These are phyloP conservation scores for Zele albiditarsus DNA, from an alignment of 2,888 invertebrate species.

Conservation along the genomic window DNA sequence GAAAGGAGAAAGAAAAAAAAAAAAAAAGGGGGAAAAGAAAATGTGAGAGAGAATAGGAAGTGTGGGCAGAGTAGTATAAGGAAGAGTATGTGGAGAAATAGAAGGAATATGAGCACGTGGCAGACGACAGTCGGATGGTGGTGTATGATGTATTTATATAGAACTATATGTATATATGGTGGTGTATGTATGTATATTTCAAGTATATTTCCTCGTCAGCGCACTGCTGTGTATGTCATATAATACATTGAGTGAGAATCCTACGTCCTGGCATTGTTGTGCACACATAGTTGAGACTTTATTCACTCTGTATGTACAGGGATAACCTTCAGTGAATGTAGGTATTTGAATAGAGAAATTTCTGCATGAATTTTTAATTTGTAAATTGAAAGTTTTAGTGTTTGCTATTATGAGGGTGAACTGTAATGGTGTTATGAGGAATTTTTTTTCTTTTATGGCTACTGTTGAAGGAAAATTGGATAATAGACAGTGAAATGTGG, in stretches of 20 bases:
- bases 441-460: too few species aligned
- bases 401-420: too few species aligned
- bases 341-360: too few species aligned
- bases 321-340: too few species aligned
- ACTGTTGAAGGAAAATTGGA: too few species aligned
- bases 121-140: conserved; percentile 30
- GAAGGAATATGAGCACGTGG: conserved; percentile 36
- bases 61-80: conserved; percentile 9
- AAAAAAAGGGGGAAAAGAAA: not conserved
- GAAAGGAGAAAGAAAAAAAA: conserved; percentile 17
- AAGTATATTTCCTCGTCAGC: conserved; percentile 4
- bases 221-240: not conserved
- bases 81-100: not conserved
- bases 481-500: too few species aligned
- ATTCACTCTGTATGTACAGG: too few species aligned
- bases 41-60: conserved; percentile 14
- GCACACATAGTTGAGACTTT: too few species aligned
- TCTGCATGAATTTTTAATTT: too few species aligned
- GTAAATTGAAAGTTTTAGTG: too few species aligned
- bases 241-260: not conserved
- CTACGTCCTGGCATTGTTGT: conserved; percentile 9
- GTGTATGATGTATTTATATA: not conserved
- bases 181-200: not conserved
- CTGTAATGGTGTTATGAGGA: too few species aligned
- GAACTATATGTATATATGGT: not conserved